Evolutionary conservation across 2,888 invertebrate species (phyloP).

Genomic region (Epinotia ramella): DNA sequence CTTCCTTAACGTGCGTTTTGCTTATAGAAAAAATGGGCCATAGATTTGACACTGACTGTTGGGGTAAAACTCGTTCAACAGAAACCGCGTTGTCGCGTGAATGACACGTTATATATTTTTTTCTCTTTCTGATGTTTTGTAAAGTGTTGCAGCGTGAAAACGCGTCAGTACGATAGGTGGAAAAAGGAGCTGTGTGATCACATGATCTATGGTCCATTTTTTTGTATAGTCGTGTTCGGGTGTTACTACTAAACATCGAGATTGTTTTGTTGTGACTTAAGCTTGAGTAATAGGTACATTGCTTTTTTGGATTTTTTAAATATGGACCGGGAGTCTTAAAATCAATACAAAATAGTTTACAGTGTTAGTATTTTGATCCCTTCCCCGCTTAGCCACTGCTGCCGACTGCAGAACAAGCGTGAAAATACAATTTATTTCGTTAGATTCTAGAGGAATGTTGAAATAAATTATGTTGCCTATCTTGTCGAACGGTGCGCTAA

Average conservation of each 20-base stretch:
- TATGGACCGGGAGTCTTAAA: constrained; percentile 2
- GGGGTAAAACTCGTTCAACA: too few relatives aligned
- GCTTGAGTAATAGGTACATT: constrained; percentile 26
- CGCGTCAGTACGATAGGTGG: neutral
- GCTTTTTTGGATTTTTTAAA: neutral
- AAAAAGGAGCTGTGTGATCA: too few relatives aligned
- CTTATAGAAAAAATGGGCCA: too few relatives aligned
- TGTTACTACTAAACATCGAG: constrained; percentile 41
- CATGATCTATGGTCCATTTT: neutral
- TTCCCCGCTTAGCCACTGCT: too few relatives aligned
- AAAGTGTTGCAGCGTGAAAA: neutral
- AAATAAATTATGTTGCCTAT: too few relatives aligned
- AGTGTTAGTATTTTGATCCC: neutral
- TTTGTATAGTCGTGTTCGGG: constrained; percentile 12
- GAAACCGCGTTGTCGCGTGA: too few relatives aligned
- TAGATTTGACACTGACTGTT: too few relatives aligned
- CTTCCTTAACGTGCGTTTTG: too few relatives aligned
- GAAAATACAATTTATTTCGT: too few relatives aligned
- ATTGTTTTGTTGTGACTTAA: constrained; percentile 25
- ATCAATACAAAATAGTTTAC: neutral
- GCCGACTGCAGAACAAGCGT: too few relatives aligned
- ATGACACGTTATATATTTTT: neutral
- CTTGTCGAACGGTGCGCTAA: too few relatives aligned
- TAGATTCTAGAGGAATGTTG: too few relatives aligned
- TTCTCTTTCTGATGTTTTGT: neutral